phyloP scores from a whole-genome alignment of 1,140 invertebrate genomes.

The Halyomorpha halys region DNA sequence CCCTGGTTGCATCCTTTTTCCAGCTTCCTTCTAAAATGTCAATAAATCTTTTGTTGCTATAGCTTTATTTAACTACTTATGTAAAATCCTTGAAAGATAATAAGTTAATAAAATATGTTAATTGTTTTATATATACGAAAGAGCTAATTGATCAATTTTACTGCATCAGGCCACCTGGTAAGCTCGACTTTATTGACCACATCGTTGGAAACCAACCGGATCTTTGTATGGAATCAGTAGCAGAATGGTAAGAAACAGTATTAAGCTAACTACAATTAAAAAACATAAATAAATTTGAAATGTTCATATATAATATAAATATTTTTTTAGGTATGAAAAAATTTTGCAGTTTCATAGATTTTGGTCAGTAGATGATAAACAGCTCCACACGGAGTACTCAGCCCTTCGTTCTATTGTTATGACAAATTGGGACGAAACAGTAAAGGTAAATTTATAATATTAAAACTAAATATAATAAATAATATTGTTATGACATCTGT shows the following conservation, averaged over 20 bases:
- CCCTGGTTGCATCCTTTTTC: too few relatives aligned
- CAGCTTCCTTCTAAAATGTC: too few relatives aligned
- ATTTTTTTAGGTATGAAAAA: conserved; percentile 66
- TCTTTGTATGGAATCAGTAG: conserved; percentile 73
- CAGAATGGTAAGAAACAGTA: conserved; percentile 56
- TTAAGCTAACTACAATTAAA: not conserved
- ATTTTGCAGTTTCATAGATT: conserved; percentile 93
- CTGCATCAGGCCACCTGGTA: conserved; percentile 56
- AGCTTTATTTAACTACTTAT: too few relatives aligned
- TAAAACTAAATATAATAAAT: too few relatives aligned
- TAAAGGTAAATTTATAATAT: conserved; percentile 53
- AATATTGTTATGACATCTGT: too few relatives aligned
- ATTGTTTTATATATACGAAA: too few relatives aligned
- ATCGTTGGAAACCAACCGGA: conserved; percentile 97
- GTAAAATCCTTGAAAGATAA: too few relatives aligned
- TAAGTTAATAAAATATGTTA: too few relatives aligned
- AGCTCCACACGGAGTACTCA: conserved; percentile 94
- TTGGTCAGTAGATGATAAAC: conserved; percentile 96
- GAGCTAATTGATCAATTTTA: too few relatives aligned
- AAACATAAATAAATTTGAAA: too few relatives aligned
- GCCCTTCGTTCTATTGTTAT: conserved; percentile 92
- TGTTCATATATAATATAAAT: too few relatives aligned
- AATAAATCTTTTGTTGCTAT: too few relatives aligned
- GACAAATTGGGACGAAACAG: conserved; percentile 94
- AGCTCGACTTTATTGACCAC: conserved; percentile 89